A percentile compares a stretch with the other conserved stretches of the same genome.
phyloP scores from a whole-genome alignment of 2,888 invertebrate species.

The Empis livida region DNA sequence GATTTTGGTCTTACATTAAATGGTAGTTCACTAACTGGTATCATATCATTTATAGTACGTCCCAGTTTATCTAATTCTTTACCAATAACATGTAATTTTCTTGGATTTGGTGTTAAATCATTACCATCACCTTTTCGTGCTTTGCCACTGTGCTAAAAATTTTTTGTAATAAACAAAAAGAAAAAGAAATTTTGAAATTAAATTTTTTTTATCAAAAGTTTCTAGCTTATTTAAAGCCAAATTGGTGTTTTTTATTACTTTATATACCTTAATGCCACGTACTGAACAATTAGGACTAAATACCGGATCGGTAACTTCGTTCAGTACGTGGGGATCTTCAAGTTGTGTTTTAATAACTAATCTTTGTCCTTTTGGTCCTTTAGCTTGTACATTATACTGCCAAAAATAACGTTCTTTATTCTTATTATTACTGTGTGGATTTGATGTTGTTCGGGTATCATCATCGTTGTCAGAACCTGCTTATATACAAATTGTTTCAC shows the following conservation, averaged over 20 bases:
- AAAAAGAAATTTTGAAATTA: not conserved
- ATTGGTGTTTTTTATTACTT: conserved; percentile 15
- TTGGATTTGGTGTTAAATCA: conserved; percentile 89
- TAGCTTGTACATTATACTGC: conserved; percentile 98
- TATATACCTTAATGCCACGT: conserved; percentile 69
- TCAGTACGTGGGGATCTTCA: conserved; percentile 83
- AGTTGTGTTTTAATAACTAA: conserved; percentile 71
- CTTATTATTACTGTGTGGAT: conserved; percentile 26
- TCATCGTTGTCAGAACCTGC: conserved; percentile 31
- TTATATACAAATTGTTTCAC: too few relatives aligned
- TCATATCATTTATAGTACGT: conserved; percentile 88
- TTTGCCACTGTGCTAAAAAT: conserved; percentile 62
- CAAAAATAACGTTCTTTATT: conserved; percentile 87
- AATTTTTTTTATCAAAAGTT: conserved; percentile 3
- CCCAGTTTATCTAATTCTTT: conserved; percentile 84
- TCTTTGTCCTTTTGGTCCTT: conserved; percentile 92
- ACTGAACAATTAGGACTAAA: conserved; percentile 87
- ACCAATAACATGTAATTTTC: conserved; percentile 81
- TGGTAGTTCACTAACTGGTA: conserved; percentile 85
- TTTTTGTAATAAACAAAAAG: not conserved
- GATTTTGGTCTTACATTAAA: conserved; percentile 80
- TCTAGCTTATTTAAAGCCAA: not conserved
- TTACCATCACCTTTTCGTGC: conserved; percentile 95
- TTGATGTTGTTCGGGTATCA: conserved; percentile 18
- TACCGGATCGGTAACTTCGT: conserved; percentile 89